Conservation (phyloP, 2,113 vertebrate species). For the Canis aureus region DNA sequence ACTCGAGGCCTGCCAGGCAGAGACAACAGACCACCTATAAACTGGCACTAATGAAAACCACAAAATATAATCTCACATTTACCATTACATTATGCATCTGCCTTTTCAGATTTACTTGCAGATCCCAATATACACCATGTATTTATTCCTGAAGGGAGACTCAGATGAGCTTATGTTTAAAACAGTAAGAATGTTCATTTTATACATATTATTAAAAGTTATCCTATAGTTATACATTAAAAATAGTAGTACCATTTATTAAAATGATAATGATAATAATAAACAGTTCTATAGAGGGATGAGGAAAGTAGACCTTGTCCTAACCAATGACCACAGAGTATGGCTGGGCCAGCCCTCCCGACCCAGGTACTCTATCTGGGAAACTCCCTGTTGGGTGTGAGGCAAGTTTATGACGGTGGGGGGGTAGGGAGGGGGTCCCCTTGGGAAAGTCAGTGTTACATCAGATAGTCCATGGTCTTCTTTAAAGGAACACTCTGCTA, state of each 20-base stretch:
- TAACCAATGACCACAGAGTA: not conserved
- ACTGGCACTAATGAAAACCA: not conserved
- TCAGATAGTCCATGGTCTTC: not conserved
- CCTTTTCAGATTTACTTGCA: not conserved
- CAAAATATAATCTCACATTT: not conserved
- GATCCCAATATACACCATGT: not conserved
- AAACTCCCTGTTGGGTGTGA: not conserved
- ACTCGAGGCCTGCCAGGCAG: not conserved
- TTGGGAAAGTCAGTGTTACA: not conserved
- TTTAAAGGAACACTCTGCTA: not conserved
- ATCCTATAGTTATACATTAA: conserved; percentile 9
- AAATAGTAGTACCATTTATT: not conserved
- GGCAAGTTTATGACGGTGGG: accelerated
- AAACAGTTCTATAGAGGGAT: not conserved
- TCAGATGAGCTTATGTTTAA: not conserved
- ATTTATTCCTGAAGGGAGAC: conserved; percentile 1
- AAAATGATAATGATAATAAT: not conserved
- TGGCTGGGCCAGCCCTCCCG: not conserved
- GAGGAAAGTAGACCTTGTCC: not conserved
- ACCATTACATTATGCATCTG: not conserved
- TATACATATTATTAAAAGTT: conserved; percentile 39
- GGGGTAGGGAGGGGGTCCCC: not conserved
- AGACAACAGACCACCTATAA: not conserved
- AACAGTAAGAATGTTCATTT: not conserved
- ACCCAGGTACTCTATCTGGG: not conserved